Percentiles rank a stretch among this genome's conserved stretches.
These are phyloP conservation scores for Tokudaia tokunoshimensis DNA, from an alignment of 2,797 vertebrate genomes.

Conservation along the genomic window DNA sequence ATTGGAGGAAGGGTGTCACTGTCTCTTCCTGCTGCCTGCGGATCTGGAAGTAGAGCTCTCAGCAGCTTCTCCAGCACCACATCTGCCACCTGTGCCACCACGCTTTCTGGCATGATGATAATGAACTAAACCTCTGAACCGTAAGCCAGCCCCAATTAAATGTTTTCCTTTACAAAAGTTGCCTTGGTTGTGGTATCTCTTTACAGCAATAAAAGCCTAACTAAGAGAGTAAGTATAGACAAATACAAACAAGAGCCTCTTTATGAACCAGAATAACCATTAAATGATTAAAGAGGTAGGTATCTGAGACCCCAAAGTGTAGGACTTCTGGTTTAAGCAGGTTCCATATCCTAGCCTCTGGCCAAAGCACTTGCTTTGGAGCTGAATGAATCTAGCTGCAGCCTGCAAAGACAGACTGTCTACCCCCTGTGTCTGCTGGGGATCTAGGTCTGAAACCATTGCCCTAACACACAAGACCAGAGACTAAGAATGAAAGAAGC, in stretches of 20 bases:
- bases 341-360: background rate
- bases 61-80: too few relatives aligned
- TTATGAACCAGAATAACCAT: background rate
- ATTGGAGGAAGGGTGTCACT: too few relatives aligned
- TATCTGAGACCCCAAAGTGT: background rate
- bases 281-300: background rate
- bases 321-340: background rate
- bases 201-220: too few relatives aligned
- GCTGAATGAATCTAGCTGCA: background rate
- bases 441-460: background rate
- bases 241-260: background rate
- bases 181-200: too few relatives aligned
- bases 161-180: too few relatives aligned
- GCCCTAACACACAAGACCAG: background rate
- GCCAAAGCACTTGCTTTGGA: background rate
- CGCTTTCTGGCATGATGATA: too few relatives aligned
- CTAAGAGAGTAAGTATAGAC: background rate
- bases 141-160: too few relatives aligned
- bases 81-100: too few relatives aligned
- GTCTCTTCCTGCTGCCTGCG: too few relatives aligned
- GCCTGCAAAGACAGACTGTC: background rate
- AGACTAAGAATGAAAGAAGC: background rate
- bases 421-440: too few relatives aligned
- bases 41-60: too few relatives aligned
- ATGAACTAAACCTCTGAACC: too few relatives aligned